These are phyloP conservation scores for Remorina albescens DNA, from an alignment of 2,797 vertebrate genomes.

Conservation along the genomic window DNA sequence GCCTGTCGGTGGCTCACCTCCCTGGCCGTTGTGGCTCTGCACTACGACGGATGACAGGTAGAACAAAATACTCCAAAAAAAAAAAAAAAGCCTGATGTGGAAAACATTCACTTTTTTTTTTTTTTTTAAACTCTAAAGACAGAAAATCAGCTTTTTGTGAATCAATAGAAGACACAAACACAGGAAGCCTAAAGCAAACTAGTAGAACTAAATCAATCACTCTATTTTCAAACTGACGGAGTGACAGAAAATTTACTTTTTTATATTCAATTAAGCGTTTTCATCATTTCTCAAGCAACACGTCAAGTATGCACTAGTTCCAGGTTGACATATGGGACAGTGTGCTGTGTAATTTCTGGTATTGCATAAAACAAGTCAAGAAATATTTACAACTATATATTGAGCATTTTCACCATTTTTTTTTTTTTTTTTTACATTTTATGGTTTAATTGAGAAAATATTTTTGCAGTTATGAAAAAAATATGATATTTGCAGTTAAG, in stretches of 20 bases:
- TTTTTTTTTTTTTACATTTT: conserved; percentile 2
- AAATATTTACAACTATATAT: too few relatives aligned
- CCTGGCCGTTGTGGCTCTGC: conserved; percentile 31
- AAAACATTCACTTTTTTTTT: background rate
- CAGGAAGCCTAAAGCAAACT: background rate
- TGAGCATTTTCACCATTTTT: too few relatives aligned
- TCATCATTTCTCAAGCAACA: background rate
- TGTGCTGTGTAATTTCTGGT: too few relatives aligned
- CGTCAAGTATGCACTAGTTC: background rate
- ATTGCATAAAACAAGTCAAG: too few relatives aligned
- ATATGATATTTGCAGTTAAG: background rate
- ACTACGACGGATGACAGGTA: conserved; percentile 22
- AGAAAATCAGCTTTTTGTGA: background rate
- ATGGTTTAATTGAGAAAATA: background rate
- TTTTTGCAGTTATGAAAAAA: background rate
- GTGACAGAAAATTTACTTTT: background rate
- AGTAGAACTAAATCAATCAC: background rate
- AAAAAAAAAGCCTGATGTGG: background rate
- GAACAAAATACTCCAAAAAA: conserved; percentile 16
- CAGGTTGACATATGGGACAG: background rate
- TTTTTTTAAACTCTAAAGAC: background rate
- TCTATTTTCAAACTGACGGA: background rate
- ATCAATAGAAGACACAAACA: background rate
- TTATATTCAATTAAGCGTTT: background rate
- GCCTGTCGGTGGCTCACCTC: conserved; percentile 26